Conservation (phyloP, 2,888 invertebrate species). For the Sepiola atlantica region DNA sequence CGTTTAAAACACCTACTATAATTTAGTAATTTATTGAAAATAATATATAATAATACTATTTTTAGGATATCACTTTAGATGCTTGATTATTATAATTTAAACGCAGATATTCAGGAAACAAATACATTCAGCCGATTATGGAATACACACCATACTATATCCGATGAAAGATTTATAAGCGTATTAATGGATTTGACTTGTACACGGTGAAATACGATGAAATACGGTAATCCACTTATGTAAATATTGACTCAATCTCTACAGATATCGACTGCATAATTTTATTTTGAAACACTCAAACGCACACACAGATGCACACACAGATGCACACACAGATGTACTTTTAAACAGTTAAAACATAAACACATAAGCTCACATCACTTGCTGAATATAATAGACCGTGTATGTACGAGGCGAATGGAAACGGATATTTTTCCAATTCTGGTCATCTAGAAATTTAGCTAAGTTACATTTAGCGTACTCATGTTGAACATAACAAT, state of each 20-base stretch:
- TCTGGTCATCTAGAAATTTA: background rate
- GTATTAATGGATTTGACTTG: background rate
- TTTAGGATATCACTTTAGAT: background rate
- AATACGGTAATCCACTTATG: background rate
- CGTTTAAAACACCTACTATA: too few species aligned
- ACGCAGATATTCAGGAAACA: background rate
- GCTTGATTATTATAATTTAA: background rate
- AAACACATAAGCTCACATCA: background rate
- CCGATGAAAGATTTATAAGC: background rate
- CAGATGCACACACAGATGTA: background rate
- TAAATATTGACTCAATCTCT: conserved; percentile 8
- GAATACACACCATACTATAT: background rate
- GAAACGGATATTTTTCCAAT: background rate
- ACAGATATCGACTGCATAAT: background rate
- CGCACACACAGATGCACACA: background rate
- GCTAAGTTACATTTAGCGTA: background rate
- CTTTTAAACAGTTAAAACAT: background rate
- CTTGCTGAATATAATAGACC: background rate
- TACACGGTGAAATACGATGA: background rate
- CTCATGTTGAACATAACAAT: background rate
- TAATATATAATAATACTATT: background rate
- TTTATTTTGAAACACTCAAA: background rate
- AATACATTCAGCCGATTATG: background rate
- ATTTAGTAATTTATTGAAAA: too few species aligned
- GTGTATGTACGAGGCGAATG: background rate